A percentile compares a stretch with the other conserved stretches of the same genome.
phyloP scores from a whole-genome alignment of 2,113 vertebrate genomes.

The Chitala chitala region DNA sequence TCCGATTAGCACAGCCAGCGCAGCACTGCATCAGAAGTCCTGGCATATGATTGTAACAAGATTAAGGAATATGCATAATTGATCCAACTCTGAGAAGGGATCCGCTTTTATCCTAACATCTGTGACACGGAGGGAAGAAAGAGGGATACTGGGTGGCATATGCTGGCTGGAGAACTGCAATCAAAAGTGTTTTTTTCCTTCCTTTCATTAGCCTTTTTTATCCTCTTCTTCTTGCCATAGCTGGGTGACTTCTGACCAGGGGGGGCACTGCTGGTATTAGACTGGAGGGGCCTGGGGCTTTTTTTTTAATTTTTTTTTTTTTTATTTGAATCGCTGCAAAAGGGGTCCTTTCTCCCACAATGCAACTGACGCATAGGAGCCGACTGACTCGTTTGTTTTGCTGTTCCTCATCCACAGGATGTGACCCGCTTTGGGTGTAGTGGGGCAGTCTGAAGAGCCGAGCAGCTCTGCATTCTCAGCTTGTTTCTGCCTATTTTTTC shows the following conservation, averaged over 20 bases:
- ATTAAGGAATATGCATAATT: constrained; percentile 58
- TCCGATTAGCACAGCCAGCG: constrained; percentile 40
- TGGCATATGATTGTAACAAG: constrained; percentile 51
- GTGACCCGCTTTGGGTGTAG: neutral
- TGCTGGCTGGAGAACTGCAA: constrained; percentile 40
- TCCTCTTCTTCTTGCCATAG: constrained; percentile 20
- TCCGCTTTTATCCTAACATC: constrained; percentile 53
- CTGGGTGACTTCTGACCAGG: neutral
- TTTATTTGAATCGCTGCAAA: neutral
- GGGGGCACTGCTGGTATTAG: neutral
- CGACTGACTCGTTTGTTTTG: no score
- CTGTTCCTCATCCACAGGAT: neutral
- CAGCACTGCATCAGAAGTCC: constrained; percentile 40
- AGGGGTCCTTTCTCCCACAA: neutral
- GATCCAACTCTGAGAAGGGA: constrained; percentile 43
- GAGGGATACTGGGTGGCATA: constrained; percentile 42
- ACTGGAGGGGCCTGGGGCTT: neutral
- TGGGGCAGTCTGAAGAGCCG: neutral
- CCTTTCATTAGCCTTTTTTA: neutral
- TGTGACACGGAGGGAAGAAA: constrained; percentile 46
- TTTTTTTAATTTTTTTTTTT: neutral
- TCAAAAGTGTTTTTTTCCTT: constrained; percentile 36
- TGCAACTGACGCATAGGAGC: neutral
- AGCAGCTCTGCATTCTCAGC: neutral
- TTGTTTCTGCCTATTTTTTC: no score